Conservation (phyloP, 2,797 vertebrate species). For the Kryptolebias ocellatus region DNA sequence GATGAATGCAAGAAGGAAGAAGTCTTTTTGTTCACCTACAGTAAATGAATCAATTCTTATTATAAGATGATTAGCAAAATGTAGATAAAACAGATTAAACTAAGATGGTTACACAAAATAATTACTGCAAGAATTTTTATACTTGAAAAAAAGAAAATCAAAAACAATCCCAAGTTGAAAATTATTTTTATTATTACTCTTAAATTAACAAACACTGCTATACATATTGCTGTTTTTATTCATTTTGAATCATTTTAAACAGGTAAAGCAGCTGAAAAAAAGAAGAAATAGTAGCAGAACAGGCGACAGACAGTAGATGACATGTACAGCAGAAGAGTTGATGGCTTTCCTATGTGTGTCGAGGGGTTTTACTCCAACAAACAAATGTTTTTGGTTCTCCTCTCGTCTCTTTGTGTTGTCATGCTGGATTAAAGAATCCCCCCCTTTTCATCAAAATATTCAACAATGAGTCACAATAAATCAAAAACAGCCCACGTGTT, state of each 20-base stretch:
- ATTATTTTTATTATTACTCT: slow-evolving; percentile 78
- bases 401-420: slow-evolving; percentile 34
- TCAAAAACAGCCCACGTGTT: slow-evolving; percentile 46
- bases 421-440: slow-evolving; percentile 22
- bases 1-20: too few relatives aligned
- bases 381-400: slow-evolving; percentile 71
- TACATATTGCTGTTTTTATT: slow-evolving; percentile 89
- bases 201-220: slow-evolving; percentile 88
- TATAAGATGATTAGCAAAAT: too few relatives aligned
- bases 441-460: slow-evolving; percentile 5
- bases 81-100: too few relatives aligned
- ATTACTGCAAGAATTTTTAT: background rate
- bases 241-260: slow-evolving; percentile 82
- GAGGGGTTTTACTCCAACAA: slow-evolving; percentile 64
- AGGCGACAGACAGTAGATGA: slow-evolving; percentile 75
- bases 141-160: slow-evolving; percentile 32
- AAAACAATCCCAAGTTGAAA: slow-evolving; percentile 63
- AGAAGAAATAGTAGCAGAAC: slow-evolving; percentile 75
- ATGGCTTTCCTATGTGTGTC: slow-evolving; percentile 83
- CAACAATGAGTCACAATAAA: slow-evolving; percentile 41
- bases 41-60: too few relatives aligned
- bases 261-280: slow-evolving; percentile 80
- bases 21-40: too few relatives aligned
- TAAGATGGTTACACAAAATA: background rate
- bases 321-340: slow-evolving; percentile 81